Base-by-base conservation (phyloP, 2,888 invertebrate genomes). In the Athalia cordata region DNA sequence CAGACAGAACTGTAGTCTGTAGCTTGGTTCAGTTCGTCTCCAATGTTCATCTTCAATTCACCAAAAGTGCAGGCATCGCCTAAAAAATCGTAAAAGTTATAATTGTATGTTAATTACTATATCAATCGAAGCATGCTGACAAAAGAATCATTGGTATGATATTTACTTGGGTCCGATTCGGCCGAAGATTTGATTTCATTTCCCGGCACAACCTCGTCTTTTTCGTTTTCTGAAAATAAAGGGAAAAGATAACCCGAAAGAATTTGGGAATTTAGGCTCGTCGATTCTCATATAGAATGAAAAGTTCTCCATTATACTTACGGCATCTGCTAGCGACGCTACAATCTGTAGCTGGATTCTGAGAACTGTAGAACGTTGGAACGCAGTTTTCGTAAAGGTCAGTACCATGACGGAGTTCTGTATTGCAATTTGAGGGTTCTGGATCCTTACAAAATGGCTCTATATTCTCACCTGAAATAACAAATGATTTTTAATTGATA, bases 401-500 rank as follows among this genome's bases (percentile, higher is more conserved):
- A 0, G 9, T 3, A 0, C 77, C n/a, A 3, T 78, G 13, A 4
- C 66, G 76, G 8, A 85, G 77, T n/a, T 85, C 79, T 2, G 83
- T 79, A 47, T 76, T 55, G 62, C 89, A 89, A 7, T 67, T 68
- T 1, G 50, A 0, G 45, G 8, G 79, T 7, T 80, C 81, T 3
- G 77, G 80, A n/a, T 49, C 79, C 57, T 15, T 76, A 59, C 88
- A 88, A 81, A 86, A 88, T 0, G 88, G 89, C 66, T 81, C 82
- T 4, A 84, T 62, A 70, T 86, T 84, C 64, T 85, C 70, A 6
- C 86, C 86, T 86, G 15, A 11, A 81, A 11, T 61, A 72, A 13
- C 1, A 49, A 11, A n/a, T 68, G 5, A 55, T n/a, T 6, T n/a
- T 13, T 61, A 61, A 6, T 4, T 9, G 13, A 50, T n/a, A 4